phyloP scores from a whole-genome alignment of 2,113 vertebrate species.

The Halcyon malimbica region DNA sequence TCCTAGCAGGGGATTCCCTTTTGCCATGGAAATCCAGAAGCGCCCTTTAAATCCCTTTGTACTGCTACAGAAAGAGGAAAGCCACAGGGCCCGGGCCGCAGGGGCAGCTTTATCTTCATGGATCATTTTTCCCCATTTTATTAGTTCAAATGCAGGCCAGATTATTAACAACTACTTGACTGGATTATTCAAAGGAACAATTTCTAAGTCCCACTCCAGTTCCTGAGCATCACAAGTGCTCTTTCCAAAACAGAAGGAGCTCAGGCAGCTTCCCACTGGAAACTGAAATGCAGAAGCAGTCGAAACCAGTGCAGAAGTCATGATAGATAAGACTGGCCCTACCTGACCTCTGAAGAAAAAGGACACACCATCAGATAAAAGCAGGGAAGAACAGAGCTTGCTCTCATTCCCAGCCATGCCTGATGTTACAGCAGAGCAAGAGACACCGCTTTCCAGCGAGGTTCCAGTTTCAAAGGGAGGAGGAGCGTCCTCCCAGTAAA shows the following conservation, averaged over 20 bases:
- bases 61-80: not conserved
- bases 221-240: not conserved
- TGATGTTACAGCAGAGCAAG: not conserved
- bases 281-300: not conserved
- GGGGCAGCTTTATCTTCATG: not conserved
- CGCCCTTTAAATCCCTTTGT: constrained; percentile 62
- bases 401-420: not conserved
- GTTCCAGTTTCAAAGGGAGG: not conserved
- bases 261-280: not conserved
- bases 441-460: not conserved
- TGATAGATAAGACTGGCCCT: not conserved
- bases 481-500: not conserved
- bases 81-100: not conserved
- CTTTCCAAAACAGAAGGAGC: not conserved
- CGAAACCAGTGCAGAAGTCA: not conserved
- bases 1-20: constrained; percentile 64
- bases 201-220: not conserved
- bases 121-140: not conserved
- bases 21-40: constrained; percentile 63
- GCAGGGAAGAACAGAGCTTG: not conserved
- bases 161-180: not conserved
- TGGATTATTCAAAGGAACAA: not conserved
- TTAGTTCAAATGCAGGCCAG: not conserved
- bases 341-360: not conserved
- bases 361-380: not conserved